A percentile compares a stretch with the other conserved stretches of the same genome.
Evolutionary conservation across 2,113 vertebrate genomes (phyloP).

Genomic region (Caranx ignobilis): DNA sequence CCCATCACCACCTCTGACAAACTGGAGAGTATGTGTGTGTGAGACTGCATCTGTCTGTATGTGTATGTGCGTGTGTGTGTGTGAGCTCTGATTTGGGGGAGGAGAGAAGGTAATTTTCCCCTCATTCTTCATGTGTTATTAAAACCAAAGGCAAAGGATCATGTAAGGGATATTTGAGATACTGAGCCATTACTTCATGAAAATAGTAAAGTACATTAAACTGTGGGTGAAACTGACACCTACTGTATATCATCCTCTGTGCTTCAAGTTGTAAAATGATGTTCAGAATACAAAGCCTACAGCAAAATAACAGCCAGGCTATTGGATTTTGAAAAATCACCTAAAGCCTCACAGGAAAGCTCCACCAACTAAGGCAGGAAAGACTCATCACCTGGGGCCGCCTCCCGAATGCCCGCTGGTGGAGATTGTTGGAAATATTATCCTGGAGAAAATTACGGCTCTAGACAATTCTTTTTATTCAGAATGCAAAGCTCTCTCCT

Average conservation of each 20-base stretch:
- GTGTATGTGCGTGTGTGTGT: background rate
- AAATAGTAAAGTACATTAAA: conserved; percentile 37
- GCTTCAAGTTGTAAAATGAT: conserved; percentile 43
- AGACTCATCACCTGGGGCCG: conserved; percentile 58
- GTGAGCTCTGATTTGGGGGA: conserved; percentile 24
- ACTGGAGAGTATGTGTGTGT: conserved; percentile 11
- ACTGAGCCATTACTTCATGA: conserved; percentile 24
- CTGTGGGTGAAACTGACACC: conserved; percentile 40
- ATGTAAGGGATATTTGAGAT: conserved; percentile 23
- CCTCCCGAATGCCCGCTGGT: conserved; percentile 43
- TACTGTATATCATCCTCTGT: conserved; percentile 33
- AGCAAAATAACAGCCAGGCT: conserved; percentile 35
- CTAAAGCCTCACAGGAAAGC: conserved; percentile 31
- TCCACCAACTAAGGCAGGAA: conserved; percentile 33
- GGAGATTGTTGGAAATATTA: conserved; percentile 63
- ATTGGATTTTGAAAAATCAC: conserved; percentile 57
- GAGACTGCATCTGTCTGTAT: background rate
- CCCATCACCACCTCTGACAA: conserved; percentile 12
- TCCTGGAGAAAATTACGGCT: conserved; percentile 60
- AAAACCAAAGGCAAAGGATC: conserved; percentile 21
- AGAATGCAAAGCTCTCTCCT: conserved; percentile 41
- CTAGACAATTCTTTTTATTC: conserved; percentile 64
- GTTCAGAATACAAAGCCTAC: conserved; percentile 52
- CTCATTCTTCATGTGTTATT: conserved; percentile 14
- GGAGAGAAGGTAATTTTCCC: conserved; percentile 1